Base-by-base conservation (phyloP, 2,888 invertebrate genomes). In the Orthonevra nobilis region DNA sequence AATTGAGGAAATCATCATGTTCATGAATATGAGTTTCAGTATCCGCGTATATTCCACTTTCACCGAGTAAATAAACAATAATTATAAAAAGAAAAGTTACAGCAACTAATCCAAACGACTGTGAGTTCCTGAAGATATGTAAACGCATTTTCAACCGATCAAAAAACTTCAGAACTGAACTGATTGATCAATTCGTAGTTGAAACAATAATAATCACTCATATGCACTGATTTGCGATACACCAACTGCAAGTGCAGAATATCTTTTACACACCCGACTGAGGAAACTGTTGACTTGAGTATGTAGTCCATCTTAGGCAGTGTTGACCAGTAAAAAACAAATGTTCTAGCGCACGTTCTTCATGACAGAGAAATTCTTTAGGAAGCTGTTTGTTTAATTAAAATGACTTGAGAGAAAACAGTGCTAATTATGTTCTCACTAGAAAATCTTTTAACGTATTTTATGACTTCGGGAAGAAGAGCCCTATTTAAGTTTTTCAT, bases 401-500 rank as follows among this genome's bases (percentile, higher is more conserved):
- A 69, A 58, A 69, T 60, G 26, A 50, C 48, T 23, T n/a, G n/a
- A 69, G 48, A 60, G 40, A 69, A 50, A 48, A 50, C 50, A 50
- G 42, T 50, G 69, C 58, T 60, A 69, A 69, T 42, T 60, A 58
- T 20, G 28, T 26, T 3, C 12, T 40, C 38, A 40, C 30, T 40
- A 28, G n/a, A 20, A 9, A 5, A 44, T 6, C 10, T 12, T n/a
- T n/a, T n/a, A n/a, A n/a, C n/a, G n/a, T n/a, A n/a, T n/a, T n/a
- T 10, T n/a, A 9, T 3, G 12, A 10, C 20, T 12, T 52, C 28
- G 26, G 44, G 19, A 46, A 38, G 6, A 58, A 14, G 14, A 10
- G 20, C 12, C 17, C 46, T 42, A 40, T 14, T 23, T 15, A n/a
- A n/a, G n/a, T n/a, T n/a, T n/a, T n/a, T n/a, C n/a, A n/a, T 23